These are phyloP conservation scores for Tachysurus fulvidraco DNA, from an alignment of 2,113 vertebrate species.

Conservation along the genomic window DNA sequence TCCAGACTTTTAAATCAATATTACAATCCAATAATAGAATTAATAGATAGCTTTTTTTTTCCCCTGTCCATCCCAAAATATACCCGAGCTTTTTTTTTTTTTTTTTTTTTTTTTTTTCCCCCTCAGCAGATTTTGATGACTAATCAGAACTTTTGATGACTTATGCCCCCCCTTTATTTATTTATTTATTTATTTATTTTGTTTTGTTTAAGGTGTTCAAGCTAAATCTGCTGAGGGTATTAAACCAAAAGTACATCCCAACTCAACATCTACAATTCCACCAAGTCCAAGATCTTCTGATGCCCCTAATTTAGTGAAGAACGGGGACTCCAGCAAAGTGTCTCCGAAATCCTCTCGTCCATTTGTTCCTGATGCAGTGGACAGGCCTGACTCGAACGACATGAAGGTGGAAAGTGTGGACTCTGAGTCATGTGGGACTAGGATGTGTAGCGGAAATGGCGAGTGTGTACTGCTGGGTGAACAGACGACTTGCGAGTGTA, in stretches of 20 bases:
- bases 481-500: conserved; percentile 70
- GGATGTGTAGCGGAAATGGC: conserved; percentile 74
- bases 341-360: not conserved
- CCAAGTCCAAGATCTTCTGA: not conserved
- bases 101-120: no score
- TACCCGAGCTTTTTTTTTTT: no score
- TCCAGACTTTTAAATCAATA: not conserved
- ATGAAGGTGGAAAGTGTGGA: conserved; percentile 60
- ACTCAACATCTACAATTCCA: not conserved
- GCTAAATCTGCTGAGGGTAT: not conserved
- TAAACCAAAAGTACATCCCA: not conserved
- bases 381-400: not conserved
- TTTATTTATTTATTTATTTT: not conserved
- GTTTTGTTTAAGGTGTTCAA: conserved; percentile 58
- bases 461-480: conserved; percentile 65
- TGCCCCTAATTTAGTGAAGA: not conserved
- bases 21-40: no score
- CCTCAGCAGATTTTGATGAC: no score
- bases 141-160: no score
- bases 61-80: no score
- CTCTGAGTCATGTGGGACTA: conserved; percentile 64
- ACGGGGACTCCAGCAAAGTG: fast-evolving
- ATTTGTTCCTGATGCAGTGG: not conserved
- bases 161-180: no score
- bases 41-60: no score